Evolutionary conservation across 2,797 vertebrate genomes (phyloP).

Genomic region (Pangasius sanitwongsei): DNA sequence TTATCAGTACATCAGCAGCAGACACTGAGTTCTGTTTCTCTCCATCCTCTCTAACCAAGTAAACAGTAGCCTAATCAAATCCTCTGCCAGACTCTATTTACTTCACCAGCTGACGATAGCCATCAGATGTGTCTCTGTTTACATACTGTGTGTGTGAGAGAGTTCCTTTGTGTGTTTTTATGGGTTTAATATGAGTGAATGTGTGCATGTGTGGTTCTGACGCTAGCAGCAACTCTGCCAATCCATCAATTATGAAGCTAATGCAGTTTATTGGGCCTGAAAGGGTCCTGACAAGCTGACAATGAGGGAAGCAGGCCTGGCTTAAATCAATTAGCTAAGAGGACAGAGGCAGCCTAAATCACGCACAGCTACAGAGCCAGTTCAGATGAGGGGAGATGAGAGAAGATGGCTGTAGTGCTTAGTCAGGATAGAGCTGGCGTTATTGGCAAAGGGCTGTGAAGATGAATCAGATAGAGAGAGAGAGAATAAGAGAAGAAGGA

Average conservation of each 20-base stretch:
- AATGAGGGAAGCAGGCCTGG: conserved; percentile 65
- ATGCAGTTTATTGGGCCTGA: conserved; percentile 68
- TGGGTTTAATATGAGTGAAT: conserved; percentile 2
- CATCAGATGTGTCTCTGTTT: conserved; percentile 9
- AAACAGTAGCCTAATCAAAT: conserved; percentile 77
- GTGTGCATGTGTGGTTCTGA: conserved; percentile 41
- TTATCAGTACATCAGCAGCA: conserved; percentile 73
- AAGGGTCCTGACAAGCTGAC: conserved; percentile 67
- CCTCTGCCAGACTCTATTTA: conserved; percentile 71
- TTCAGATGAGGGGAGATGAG: background rate
- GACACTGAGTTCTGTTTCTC: conserved; percentile 71
- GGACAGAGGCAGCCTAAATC: conserved; percentile 75
- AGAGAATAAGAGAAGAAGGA: background rate
- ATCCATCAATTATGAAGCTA: conserved; percentile 66
- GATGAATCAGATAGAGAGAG: conserved; percentile 19
- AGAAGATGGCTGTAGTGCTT: conserved; percentile 39
- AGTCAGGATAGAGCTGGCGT: conserved; percentile 54
- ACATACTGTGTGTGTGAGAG: background rate
- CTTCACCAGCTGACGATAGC: conserved; percentile 56
- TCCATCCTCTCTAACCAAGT: conserved; percentile 74
- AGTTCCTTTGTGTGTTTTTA: conserved; percentile 25
- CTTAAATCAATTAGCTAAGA: conserved; percentile 79
- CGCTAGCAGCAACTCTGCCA: conserved; percentile 60
- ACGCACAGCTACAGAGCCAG: conserved; percentile 48
- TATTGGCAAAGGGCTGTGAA: conserved; percentile 31